phyloP scores from a whole-genome alignment of 2,888 invertebrate species.

The Troides helena region DNA sequence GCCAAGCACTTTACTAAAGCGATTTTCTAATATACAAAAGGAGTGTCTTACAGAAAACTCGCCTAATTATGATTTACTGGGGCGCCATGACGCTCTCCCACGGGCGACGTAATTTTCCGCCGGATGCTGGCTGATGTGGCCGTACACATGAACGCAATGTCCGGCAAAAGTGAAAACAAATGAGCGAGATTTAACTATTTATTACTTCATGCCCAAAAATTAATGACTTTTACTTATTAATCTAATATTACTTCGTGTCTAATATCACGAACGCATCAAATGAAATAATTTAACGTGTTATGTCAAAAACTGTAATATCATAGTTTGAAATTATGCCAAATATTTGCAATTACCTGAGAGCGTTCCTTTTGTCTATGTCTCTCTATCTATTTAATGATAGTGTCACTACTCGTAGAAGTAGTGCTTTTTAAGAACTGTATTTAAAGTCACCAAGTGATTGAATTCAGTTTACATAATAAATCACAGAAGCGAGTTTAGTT shows the following conservation, averaged over 20 bases:
- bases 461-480: too few relatives aligned
- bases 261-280: too few relatives aligned
- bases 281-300: too few relatives aligned
- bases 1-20: background rate
- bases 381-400: too few relatives aligned
- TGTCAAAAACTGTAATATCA: too few relatives aligned
- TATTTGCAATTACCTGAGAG: too few relatives aligned
- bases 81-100: slow-evolving; percentile 9
- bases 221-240: slow-evolving; percentile 49
- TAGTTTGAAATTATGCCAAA: too few relatives aligned
- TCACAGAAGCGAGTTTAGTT: too few relatives aligned
- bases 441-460: too few relatives aligned
- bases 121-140: slow-evolving; percentile 6
- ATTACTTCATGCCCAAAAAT: slow-evolving; percentile 54
- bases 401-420: too few relatives aligned
- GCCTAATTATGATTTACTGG: slow-evolving; percentile 29
- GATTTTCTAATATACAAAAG: slow-evolving; percentile 13
- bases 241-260: background rate
- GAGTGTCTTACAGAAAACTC: slow-evolving; percentile 9
- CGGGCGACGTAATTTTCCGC: slow-evolving; percentile 25
- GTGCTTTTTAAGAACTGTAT: too few relatives aligned
- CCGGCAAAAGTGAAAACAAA: slow-evolving; percentile 74
- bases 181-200: slow-evolving; percentile 72
- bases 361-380: too few relatives aligned
- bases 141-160: slow-evolving; percentile 43